Percentiles rank a stretch among this genome's conserved stretches.
Evolutionary conservation across 2,797 vertebrate species (phyloP).

Genomic region (Xerus rutilus): DNA sequence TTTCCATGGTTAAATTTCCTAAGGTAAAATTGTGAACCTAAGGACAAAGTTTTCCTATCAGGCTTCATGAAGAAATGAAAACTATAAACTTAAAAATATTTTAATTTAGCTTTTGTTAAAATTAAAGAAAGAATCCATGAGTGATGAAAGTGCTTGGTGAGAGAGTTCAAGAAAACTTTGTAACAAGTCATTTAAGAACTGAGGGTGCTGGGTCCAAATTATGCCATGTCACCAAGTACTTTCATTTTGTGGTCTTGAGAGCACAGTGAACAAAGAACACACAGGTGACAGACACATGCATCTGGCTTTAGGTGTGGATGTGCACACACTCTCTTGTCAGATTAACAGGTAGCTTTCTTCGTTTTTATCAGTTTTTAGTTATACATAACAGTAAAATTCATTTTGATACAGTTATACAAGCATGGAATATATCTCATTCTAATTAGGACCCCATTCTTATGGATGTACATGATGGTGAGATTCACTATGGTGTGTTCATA

Average conservation of each 20-base stretch:
- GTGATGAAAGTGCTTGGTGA: background rate
- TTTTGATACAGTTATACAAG: no score
- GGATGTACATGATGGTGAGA: no score
- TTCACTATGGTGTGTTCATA: no score
- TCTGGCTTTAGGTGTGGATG: background rate
- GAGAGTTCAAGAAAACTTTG: constrained; percentile 30
- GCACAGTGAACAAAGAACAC: background rate
- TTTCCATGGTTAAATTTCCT: background rate
- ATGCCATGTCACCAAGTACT: background rate
- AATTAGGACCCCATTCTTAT: no score
- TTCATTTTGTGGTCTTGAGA: background rate
- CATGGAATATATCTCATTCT: no score
- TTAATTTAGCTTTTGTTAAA: background rate
- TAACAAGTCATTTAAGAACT: background rate
- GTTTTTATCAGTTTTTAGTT: no score
- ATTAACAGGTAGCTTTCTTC: background rate
- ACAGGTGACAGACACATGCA: background rate
- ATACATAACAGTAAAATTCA: no score
- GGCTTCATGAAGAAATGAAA: background rate
- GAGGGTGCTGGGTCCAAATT: background rate
- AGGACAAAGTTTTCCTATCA: background rate
- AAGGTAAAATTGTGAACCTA: background rate
- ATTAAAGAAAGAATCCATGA: background rate
- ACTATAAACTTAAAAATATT: background rate
- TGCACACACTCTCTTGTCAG: background rate